Percentiles rank a stretch among this genome's conserved stretches.
Conservation (phyloP, 2,888 invertebrate genomes). For the Diarsia rubi region DNA sequence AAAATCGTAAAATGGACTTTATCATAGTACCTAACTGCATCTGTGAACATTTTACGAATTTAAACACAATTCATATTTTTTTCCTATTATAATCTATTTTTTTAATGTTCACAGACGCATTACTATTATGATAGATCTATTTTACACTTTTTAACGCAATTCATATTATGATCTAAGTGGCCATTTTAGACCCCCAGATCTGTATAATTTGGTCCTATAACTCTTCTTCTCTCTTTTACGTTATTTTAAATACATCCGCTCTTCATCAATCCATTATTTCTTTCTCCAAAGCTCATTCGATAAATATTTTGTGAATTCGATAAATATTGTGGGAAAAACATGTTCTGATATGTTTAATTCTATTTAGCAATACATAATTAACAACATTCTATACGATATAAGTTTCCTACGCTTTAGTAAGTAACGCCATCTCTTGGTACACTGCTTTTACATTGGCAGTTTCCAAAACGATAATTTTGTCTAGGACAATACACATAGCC, state of each 20-base stretch:
- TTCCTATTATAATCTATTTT: too few species aligned
- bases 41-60: too few species aligned
- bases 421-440: constrained; percentile 49
- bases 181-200: too few species aligned
- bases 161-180: too few species aligned
- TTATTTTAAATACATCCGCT: not conserved
- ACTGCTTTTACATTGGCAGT: constrained; percentile 43
- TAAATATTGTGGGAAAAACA: constrained; percentile 23
- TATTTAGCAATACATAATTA: constrained; percentile 65
- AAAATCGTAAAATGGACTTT: too few species aligned
- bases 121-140: too few species aligned
- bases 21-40: too few species aligned
- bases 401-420: constrained; percentile 31
- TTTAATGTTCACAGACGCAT: too few species aligned
- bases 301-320: not conserved
- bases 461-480: constrained; percentile 39
- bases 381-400: constrained; percentile 61
- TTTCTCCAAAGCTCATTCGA: not conserved
- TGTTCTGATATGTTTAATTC: constrained; percentile 73
- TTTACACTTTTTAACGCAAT: too few species aligned
- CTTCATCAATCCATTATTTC: not conserved
- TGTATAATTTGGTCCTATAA: constrained; percentile 54
- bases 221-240: constrained; percentile 12
- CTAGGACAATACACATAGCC: constrained; percentile 54
- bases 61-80: too few species aligned